Conservation (phyloP, 2,888 invertebrate genomes). For the Autographa pulchrina region DNA sequence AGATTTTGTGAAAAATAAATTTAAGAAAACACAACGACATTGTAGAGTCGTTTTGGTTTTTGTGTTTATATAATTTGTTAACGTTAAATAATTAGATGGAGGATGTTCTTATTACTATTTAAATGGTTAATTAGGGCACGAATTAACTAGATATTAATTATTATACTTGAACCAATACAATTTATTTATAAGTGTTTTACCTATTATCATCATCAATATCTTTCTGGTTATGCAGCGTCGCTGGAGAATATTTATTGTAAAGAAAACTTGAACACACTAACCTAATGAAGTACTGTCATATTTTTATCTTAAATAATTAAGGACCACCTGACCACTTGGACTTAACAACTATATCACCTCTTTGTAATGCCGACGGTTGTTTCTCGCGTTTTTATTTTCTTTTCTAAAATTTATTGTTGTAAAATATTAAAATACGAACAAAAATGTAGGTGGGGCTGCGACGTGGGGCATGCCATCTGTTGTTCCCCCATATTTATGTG, state of each 20-base stretch:
- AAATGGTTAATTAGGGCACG: slow-evolving; percentile 14
- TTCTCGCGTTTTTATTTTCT: slow-evolving; percentile 69
- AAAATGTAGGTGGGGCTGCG: slow-evolving; percentile 75
- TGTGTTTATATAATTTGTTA: neutral
- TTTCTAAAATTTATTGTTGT: slow-evolving; percentile 83
- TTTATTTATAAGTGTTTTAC: slow-evolving; percentile 35
- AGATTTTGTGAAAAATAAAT: neutral
- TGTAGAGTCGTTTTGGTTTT: neutral
- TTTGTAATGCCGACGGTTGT: slow-evolving; percentile 80
- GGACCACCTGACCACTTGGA: slow-evolving; percentile 78
- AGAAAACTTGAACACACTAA: slow-evolving; percentile 69
- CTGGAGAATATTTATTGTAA: slow-evolving; percentile 76
- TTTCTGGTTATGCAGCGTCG: slow-evolving; percentile 68
- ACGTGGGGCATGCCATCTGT: slow-evolving; percentile 80
- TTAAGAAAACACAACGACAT: neutral
- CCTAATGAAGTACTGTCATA: slow-evolving; percentile 84
- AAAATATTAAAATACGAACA: slow-evolving; percentile 76
- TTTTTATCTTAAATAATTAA: slow-evolving; percentile 85
- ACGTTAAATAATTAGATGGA: neutral
- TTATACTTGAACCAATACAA: slow-evolving; percentile 26
- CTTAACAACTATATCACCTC: slow-evolving; percentile 80
- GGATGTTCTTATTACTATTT: slow-evolving; percentile 18
- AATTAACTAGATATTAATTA: slow-evolving; percentile 12
- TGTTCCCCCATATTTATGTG: slow-evolving; percentile 84
- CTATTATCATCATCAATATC: slow-evolving; percentile 63